Base-by-base conservation (phyloP, 2,113 vertebrate species). In the Morone saxatilis region DNA sequence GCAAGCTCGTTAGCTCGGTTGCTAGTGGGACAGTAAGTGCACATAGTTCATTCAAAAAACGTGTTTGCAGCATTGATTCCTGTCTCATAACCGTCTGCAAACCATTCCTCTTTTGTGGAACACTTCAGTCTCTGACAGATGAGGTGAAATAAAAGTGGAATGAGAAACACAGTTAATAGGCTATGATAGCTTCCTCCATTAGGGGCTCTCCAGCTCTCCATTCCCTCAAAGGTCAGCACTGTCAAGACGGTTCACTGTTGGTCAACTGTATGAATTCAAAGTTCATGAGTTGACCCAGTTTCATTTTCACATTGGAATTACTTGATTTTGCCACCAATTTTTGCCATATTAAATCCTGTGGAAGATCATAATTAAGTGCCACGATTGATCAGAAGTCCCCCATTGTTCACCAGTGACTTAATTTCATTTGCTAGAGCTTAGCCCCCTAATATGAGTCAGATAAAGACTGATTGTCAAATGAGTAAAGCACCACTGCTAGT, bases 381-480 rank as follows among this genome's bases (percentile, higher is more conserved):
- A 13, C 48, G 8, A 72, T 56, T 45, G 45, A 43, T 36, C 20
- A 36, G 16, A 50, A 25, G 36, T 61, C 4, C 19, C 43, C 22
- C 36, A 1, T 53, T 61, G 12, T 54, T 31, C 41, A 50, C 41
- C 16, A 57, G 41, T 41, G 14, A 48, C 40, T 54, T 38, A 6
- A 70, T 41, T 81, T 81, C 3, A 59, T 74, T 71, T 47, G n/a
- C 41, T 65, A 57, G 80, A 72, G n/a, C 25, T 22, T 77, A 22
- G 43, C 50, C 25, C 41, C 16, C 17, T 43, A 54, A 76, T 57
- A 62, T 59, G 31, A 80, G n/a, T 71, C 40, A 80, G 63, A 80
- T 73, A 25, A 63, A 74, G 61, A 71, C 56, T 59, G 1, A 47
- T 78, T 86, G 70, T 41, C 12, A 41, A 10, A 71, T 61, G 66